Conservation (phyloP, 2,888 invertebrate species). For the Tipula unca region DNA sequence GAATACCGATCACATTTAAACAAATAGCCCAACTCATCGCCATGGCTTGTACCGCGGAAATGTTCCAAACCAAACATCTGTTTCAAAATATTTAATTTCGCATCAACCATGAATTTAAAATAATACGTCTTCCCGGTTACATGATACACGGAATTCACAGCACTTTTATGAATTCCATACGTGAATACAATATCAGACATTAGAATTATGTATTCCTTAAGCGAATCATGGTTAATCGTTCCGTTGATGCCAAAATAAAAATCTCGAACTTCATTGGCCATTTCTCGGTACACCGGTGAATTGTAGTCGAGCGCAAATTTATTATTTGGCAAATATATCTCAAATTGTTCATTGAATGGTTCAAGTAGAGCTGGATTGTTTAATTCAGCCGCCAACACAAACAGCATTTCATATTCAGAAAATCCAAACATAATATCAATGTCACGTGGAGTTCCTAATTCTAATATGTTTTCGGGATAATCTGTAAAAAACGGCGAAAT, state of each 20-base stretch:
- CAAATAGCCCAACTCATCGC: too few relatives aligned
- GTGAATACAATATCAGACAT: too few relatives aligned
- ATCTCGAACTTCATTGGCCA: not conserved
- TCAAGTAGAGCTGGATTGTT: constrained; percentile 20
- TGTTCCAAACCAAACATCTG: too few relatives aligned
- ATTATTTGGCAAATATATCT: not conserved
- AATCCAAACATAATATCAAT: constrained; percentile 16
- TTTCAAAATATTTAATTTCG: too few relatives aligned
- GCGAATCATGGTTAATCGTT: not conserved
- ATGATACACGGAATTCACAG: too few relatives aligned
- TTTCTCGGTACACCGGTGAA: not conserved
- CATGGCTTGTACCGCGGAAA: too few relatives aligned
- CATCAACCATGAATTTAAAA: too few relatives aligned
- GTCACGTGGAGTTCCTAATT: not conserved
- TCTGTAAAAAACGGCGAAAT: not conserved
- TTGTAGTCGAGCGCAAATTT: not conserved
- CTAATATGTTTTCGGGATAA: not conserved
- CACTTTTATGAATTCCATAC: too few relatives aligned
- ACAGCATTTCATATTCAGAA: constrained; percentile 18
- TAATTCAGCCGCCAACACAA: constrained; percentile 14
- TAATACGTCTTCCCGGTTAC: too few relatives aligned
- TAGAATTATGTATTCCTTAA: not conserved
- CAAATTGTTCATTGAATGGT: constrained; percentile 20
- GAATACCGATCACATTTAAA: too few relatives aligned
- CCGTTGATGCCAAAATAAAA: constrained; percentile 20